Base-by-base conservation (phyloP, 35 echinoderm and acorn worm genomes). In the Heliocidaris erythrogramma region DNA sequence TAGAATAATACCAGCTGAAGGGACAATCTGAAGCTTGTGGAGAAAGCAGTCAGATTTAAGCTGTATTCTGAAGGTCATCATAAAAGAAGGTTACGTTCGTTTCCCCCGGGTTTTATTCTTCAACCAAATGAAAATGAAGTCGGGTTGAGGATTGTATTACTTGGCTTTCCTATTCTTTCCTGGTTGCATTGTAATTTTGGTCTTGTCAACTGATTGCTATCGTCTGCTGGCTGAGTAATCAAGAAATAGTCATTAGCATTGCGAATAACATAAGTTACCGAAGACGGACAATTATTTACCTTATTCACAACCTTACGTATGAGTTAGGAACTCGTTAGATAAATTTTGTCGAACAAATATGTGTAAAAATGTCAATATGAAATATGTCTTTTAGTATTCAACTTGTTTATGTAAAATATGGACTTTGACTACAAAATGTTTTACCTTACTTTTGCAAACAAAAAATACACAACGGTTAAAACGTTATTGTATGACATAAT, bases 11-110 rank as follows among this genome's bases (percentile, higher is more conserved):
- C 17, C 2, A 8, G 65, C 65, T 78, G 27, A 8, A 5, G 65
- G 65, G 65, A n/a, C 65, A n/a, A 17, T 21, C 21, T 7, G 65
- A 27, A 78, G 65, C 0, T 42, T 42, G 35, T 78, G 65, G 3
- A 78, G 21, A 78, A 27, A 71, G 61, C 61, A 71, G 24, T 71
- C 61, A 27, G 61, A 71, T 71, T 78, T 78, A 78, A 78, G 18
- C 18, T 78, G 65, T 18, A 78, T 71, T 21, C 24, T 71, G 16
- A 78, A 78, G 65, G 65, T 78, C 65, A 78, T 78, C 7, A 7
- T 7, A 78, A n/a, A 78, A 78, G 65, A 78, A 78, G 65, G 65
- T 78, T 78, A n/a, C 65, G n/a, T 78, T 78, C 65, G 65, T 78
- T 24, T 78, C 65, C 65, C 65, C 2, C 2, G 65, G 18, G 65